A percentile compares a stretch with the other conserved stretches of the same genome.
Evolutionary conservation across 2,888 invertebrate genomes (phyloP).

Genomic region (Isoperla grammatica): DNA sequence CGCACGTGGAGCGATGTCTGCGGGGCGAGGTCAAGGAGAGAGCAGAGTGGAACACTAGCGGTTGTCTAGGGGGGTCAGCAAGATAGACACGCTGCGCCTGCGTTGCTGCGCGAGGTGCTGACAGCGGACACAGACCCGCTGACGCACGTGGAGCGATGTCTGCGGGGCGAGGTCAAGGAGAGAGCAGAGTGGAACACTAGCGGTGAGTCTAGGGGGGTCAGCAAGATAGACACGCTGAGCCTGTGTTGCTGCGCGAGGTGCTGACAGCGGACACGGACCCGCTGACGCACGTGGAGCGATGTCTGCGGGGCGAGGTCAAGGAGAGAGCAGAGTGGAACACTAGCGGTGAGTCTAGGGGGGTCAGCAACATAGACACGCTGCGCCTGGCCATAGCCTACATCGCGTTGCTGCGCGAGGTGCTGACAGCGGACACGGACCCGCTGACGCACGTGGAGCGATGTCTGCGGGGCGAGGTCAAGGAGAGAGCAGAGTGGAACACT

Average conservation of each 20-base stretch:
- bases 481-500: conserved; percentile 91
- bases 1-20: conserved; percentile 88
- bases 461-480: conserved; percentile 82
- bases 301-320: conserved; percentile 83
- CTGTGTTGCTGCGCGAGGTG: conserved; percentile 86
- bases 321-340: conserved; percentile 94
- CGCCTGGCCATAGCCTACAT: conserved; percentile 97
- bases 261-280: conserved; percentile 86
- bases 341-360: conserved; percentile 86
- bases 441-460: conserved; percentile 90
- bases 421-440: conserved; percentile 85
- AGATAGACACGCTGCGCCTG: conserved; percentile 96
- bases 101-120: conserved; percentile 81
- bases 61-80: conserved; percentile 95
- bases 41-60: no score
- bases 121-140: conserved; percentile 86
- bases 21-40: conserved; percentile 84
- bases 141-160: conserved; percentile 88
- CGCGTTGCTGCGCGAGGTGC: conserved; percentile 81
- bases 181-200: conserved; percentile 95
- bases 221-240: conserved; percentile 96
- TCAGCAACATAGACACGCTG: conserved; percentile 97
- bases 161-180: conserved; percentile 84
- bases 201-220: conserved; percentile 87
- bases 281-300: conserved; percentile 87